A percentile compares a stretch with the other conserved stretches of the same genome.
These are phyloP conservation scores for Hippolais icterina DNA, from an alignment of 2,113 vertebrate species.

Conservation along the genomic window DNA sequence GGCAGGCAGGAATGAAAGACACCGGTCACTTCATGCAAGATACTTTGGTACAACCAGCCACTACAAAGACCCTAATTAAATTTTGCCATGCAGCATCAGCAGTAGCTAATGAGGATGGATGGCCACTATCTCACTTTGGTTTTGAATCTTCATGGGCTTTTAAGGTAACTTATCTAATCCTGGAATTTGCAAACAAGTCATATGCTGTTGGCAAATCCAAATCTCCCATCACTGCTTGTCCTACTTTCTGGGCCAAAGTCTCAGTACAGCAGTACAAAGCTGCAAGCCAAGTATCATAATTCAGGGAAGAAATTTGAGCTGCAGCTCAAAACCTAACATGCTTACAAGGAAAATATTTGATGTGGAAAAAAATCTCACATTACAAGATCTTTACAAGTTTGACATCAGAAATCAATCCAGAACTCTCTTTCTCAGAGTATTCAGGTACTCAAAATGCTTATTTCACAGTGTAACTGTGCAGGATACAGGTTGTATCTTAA, in stretches of 20 bases:
- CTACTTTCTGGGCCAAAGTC: neutral
- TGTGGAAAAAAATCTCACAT: neutral
- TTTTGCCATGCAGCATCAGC: neutral
- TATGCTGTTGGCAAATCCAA: neutral
- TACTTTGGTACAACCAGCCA: fast-evolving
- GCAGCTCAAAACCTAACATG: neutral
- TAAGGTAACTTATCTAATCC: neutral
- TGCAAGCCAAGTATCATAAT: neutral
- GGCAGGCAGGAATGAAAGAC: neutral
- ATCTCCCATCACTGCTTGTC: neutral
- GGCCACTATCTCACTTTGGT: neutral
- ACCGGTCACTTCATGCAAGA: neutral
- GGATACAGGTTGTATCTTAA: neutral
- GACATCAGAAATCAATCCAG: neutral
- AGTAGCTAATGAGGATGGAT: neutral
- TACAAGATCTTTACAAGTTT: neutral
- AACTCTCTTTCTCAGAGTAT: neutral
- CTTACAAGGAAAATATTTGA: neutral
- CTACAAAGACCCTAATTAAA: neutral
- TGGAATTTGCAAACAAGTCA: neutral
- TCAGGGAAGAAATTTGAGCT: neutral
- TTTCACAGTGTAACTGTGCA: neutral
- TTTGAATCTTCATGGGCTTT: neutral
- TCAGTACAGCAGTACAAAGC: neutral
- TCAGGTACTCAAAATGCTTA: neutral